Conservation (phyloP, 2,113 vertebrate species). For the Malurus elegans region DNA sequence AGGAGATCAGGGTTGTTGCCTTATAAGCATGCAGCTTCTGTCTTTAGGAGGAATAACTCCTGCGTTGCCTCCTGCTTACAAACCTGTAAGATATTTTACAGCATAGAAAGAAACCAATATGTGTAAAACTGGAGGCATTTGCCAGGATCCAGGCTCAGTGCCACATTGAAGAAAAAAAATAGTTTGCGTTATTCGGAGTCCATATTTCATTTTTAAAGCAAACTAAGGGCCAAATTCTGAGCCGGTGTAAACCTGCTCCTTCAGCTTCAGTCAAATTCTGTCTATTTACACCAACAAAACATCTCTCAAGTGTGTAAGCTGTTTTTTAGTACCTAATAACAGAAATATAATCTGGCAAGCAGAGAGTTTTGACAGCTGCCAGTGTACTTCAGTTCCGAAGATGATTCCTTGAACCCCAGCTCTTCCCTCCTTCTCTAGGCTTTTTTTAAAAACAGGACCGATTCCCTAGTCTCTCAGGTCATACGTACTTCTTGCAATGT, state of each 20-base stretch:
- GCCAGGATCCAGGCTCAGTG: background rate
- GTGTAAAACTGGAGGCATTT: background rate
- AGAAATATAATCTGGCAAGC: conserved; percentile 14
- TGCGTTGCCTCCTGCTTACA: background rate
- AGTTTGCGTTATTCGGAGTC: background rate
- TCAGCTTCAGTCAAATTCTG: background rate
- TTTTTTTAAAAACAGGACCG: conserved; percentile 31
- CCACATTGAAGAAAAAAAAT: background rate
- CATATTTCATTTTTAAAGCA: background rate
- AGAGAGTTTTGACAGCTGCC: conserved; percentile 3
- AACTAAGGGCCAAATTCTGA: background rate
- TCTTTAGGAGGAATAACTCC: background rate
- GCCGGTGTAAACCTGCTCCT: background rate
- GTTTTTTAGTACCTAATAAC: background rate
- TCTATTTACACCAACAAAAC: background rate
- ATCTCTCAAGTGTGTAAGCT: background rate
- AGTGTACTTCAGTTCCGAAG: background rate
- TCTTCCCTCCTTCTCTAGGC: background rate
- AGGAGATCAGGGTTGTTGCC: background rate
- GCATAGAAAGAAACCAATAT: background rate
- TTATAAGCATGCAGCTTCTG: background rate
- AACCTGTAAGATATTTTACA: background rate
- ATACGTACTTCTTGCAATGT: background rate
- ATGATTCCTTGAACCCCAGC: conserved; percentile 12
- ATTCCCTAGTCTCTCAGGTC: background rate